Evolutionary conservation across 1,140 invertebrate species (phyloP).

Genomic region (Cataglyphis hispanica): DNA sequence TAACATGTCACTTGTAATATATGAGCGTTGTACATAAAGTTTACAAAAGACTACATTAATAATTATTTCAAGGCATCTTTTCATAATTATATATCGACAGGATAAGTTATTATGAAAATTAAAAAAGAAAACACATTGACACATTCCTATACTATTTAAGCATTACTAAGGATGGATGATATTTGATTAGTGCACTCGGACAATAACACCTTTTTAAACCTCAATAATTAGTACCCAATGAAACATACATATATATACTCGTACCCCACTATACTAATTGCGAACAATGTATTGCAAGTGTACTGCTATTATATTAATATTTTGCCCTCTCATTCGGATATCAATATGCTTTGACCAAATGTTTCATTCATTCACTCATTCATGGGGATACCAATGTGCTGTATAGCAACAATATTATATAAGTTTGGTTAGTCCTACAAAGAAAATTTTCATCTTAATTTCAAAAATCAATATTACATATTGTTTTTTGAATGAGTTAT

Average conservation of each 20-base stretch:
- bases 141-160: slow-evolving; percentile 68
- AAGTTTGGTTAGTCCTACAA: slow-evolving; percentile 84
- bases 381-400: slow-evolving; percentile 75
- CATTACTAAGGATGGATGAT: slow-evolving; percentile 68
- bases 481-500: slow-evolving; percentile 79
- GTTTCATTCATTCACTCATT: slow-evolving; percentile 77
- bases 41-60: slow-evolving; percentile 69
- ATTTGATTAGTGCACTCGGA: slow-evolving; percentile 73
- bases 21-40: slow-evolving; percentile 53
- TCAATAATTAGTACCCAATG: slow-evolving; percentile 74
- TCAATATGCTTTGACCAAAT: slow-evolving; percentile 79
- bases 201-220: slow-evolving; percentile 66
- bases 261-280: slow-evolving; percentile 74
- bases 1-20: slow-evolving; percentile 62
- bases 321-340: slow-evolving; percentile 86
- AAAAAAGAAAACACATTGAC: slow-evolving; percentile 62
- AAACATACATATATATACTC: slow-evolving; percentile 72
- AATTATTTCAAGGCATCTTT: slow-evolving; percentile 29
- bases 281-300: slow-evolving; percentile 76
- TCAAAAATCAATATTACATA: slow-evolving; percentile 74
- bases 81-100: slow-evolving; percentile 46
- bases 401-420: slow-evolving; percentile 73
- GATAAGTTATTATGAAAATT: slow-evolving; percentile 65
- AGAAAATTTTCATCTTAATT: slow-evolving; percentile 76
- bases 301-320: slow-evolving; percentile 86